A percentile compares a stretch with the other conserved stretches of the same genome.
These are phyloP conservation scores for Paraescarpia echinospica DNA, from an alignment of 1,140 invertebrate genomes.

Conservation along the genomic window DNA sequence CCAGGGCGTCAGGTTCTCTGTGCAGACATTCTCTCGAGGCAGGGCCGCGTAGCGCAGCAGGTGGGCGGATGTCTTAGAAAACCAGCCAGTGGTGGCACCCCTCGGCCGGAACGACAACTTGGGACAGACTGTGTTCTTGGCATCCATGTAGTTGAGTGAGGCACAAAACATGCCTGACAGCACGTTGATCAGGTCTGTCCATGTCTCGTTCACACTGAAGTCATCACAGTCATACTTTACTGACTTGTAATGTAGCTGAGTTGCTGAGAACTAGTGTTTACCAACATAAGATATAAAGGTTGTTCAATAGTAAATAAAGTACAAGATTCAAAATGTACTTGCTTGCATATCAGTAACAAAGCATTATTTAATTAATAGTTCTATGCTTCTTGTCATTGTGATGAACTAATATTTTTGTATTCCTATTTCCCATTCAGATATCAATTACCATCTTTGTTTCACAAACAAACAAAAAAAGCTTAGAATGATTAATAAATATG, in stretches of 20 bases:
- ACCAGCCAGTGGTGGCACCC: slow-evolving; percentile 63
- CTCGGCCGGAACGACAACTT: slow-evolving; percentile 78
- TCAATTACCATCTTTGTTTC: neutral
- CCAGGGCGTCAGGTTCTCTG: slow-evolving; percentile 98
- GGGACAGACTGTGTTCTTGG: slow-evolving; percentile 82
- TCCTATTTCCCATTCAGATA: neutral
- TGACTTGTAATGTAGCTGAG: too few species aligned
- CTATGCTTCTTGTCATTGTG: slow-evolving; percentile 17
- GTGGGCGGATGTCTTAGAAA: slow-evolving; percentile 37
- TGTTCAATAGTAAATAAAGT: too few species aligned
- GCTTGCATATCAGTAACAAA: neutral
- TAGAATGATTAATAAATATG: too few species aligned
- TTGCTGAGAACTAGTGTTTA: neutral
- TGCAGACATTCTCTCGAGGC: slow-evolving; percentile 94
- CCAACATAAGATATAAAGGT: too few species aligned
- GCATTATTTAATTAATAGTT: neutral
- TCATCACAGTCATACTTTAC: neutral
- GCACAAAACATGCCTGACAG: slow-evolving; percentile 93
- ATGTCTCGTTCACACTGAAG: slow-evolving; percentile 73
- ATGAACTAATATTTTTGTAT: neutral
- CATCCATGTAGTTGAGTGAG: slow-evolving; percentile 92
- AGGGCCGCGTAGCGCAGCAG: slow-evolving; percentile 77
- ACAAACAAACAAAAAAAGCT: neutral
- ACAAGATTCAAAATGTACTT: neutral
- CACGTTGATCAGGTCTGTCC: slow-evolving; percentile 84